Percentiles rank a stretch among this genome's conserved stretches.
Conservation (phyloP, 2,888 invertebrate genomes). For the Sphaerophoria taeniata region DNA sequence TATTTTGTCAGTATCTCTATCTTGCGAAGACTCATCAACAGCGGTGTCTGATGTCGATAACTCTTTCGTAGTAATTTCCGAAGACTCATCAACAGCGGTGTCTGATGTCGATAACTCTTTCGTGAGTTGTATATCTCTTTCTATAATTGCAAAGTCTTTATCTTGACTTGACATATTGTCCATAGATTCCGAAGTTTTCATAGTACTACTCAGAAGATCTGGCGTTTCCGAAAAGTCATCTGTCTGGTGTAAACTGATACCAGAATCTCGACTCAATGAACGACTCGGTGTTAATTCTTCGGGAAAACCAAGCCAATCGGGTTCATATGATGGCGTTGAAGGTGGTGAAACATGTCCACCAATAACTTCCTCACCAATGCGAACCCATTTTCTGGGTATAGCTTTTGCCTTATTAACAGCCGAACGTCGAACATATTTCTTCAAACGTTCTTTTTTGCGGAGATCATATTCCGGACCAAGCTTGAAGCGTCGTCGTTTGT, state of each 20-base stretch:
- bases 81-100: too few relatives aligned
- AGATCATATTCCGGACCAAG: slow-evolving; percentile 77
- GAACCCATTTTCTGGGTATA: not conserved
- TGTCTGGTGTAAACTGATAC: slow-evolving; percentile 73
- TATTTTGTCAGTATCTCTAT: not conserved
- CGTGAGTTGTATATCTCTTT: too few relatives aligned
- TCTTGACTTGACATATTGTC: not conserved
- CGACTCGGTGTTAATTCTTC: slow-evolving; percentile 58
- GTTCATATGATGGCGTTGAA: slow-evolving; percentile 60
- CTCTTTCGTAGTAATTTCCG: too few relatives aligned
- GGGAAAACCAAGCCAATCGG: slow-evolving; percentile 76
- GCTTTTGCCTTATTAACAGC: not conserved
- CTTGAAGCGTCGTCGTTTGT: slow-evolving; percentile 75
- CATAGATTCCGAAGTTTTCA: not conserved
- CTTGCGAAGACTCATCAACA: too few relatives aligned
- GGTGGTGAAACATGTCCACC: slow-evolving; percentile 70
- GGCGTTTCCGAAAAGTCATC: slow-evolving; percentile 4
- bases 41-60: too few relatives aligned
- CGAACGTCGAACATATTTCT: slow-evolving; percentile 29
- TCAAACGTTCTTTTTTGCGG: slow-evolving; percentile 74
- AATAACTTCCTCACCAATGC: slow-evolving; percentile 51
- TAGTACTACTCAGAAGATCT: not conserved
- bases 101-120: too few relatives aligned
- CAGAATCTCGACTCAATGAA: slow-evolving; percentile 77
- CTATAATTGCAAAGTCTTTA: too few relatives aligned